phyloP scores from a whole-genome alignment of 2,113 vertebrate genomes.

The Aspidoscelis tigris region DNA sequence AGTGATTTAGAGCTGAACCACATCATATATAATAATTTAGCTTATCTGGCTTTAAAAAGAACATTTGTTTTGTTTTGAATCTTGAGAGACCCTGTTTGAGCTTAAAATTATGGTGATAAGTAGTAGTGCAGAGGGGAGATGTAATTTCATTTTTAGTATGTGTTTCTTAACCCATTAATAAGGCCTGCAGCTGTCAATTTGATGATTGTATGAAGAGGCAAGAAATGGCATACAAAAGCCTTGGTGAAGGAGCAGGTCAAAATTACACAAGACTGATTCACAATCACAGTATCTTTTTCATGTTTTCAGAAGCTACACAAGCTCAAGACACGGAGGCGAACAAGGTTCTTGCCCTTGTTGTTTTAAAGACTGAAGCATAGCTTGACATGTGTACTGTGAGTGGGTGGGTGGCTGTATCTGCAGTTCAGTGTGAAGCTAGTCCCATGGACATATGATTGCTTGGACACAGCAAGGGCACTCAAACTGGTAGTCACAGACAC shows the following conservation, averaged over 20 bases:
- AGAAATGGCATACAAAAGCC: background rate
- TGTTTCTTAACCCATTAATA: slow-evolving; percentile 30
- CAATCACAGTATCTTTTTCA: background rate
- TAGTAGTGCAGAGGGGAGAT: slow-evolving; percentile 28
- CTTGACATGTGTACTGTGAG: too few relatives aligned
- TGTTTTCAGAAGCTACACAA: background rate
- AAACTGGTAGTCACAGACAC: too few relatives aligned
- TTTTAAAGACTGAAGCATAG: too few relatives aligned
- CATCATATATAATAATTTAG: slow-evolving; percentile 67
- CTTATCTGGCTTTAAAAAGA: slow-evolving; percentile 65
- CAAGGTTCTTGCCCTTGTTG: background rate
- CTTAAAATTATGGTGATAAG: slow-evolving; percentile 39
- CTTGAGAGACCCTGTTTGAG: slow-evolving; percentile 51
- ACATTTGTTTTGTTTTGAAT: slow-evolving; percentile 58
- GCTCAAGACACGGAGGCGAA: background rate
- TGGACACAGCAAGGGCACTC: too few relatives aligned
- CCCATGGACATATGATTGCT: too few relatives aligned
- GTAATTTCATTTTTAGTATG: slow-evolving; percentile 3
- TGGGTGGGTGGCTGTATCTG: too few relatives aligned
- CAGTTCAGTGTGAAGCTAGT: too few relatives aligned
- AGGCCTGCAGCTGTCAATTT: slow-evolving; percentile 8
- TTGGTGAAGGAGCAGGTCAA: background rate
- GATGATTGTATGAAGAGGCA: background rate
- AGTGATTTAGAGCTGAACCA: slow-evolving; percentile 64
- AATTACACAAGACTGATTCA: background rate